These are phyloP conservation scores for Paraplagusia blochii DNA, from an alignment of 2,113 vertebrate species.

Conservation along the genomic window DNA sequence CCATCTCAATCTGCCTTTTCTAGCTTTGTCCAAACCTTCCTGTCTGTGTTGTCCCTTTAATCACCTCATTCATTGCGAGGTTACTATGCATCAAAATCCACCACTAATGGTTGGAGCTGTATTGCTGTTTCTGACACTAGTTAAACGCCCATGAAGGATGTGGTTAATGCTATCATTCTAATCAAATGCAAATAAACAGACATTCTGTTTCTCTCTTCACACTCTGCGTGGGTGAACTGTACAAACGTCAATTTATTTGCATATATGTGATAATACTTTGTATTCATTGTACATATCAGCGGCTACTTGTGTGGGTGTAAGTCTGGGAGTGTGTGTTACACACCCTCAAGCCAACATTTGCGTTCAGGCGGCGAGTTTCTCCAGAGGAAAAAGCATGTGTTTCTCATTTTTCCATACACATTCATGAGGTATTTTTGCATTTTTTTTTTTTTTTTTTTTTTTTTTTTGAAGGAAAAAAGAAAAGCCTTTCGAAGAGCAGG, in stretches of 20 bases:
- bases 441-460: slow-evolving; percentile 32
- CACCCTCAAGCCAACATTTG: slow-evolving; percentile 65
- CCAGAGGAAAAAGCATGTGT: slow-evolving; percentile 54
- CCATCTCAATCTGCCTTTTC: too few relatives aligned
- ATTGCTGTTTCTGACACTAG: too few relatives aligned
- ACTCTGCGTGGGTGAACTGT: too few relatives aligned
- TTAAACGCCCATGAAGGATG: too few relatives aligned
- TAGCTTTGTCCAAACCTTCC: too few relatives aligned
- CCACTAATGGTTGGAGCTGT: too few relatives aligned
- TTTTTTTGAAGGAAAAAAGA: background rate
- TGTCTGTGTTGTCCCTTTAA: too few relatives aligned
- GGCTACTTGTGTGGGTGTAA: slow-evolving; percentile 36
- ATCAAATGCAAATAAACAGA: too few relatives aligned
- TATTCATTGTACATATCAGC: slow-evolving; percentile 9
- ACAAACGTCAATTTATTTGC: background rate
- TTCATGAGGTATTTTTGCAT: slow-evolving; percentile 69
- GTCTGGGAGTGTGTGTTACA: slow-evolving; percentile 50
- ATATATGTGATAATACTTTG: background rate
- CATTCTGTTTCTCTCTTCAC: too few relatives aligned
- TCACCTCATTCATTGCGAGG: too few relatives aligned
- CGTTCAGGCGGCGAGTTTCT: slow-evolving; percentile 43
- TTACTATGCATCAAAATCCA: too few relatives aligned
- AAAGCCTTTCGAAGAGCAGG: slow-evolving; percentile 5
- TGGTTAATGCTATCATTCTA: too few relatives aligned
- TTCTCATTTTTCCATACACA: slow-evolving; percentile 67